phyloP scores from a whole-genome alignment of 2,888 invertebrate species.

The Stenichneumon culpator region DNA sequence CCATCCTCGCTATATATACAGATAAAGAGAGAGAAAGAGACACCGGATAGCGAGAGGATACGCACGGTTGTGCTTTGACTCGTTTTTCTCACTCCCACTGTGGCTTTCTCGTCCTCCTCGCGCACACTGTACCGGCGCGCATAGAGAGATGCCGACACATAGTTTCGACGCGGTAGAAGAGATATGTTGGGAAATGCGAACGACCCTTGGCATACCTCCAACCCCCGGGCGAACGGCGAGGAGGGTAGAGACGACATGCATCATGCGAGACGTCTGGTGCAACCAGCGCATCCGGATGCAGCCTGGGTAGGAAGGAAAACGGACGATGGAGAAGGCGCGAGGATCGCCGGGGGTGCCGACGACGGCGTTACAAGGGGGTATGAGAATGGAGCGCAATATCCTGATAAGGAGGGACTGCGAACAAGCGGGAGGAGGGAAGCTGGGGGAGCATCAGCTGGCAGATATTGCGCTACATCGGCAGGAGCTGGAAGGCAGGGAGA shows the following conservation, averaged over 20 bases:
- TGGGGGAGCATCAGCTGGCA: constrained; percentile 74
- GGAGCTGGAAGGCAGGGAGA: not conserved
- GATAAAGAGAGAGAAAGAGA: constrained; percentile 21
- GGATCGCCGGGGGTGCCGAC: constrained; percentile 25
- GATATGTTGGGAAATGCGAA: constrained; percentile 74
- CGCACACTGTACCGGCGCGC: constrained; percentile 8
- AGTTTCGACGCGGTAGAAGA: constrained; percentile 53
- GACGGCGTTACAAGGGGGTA: not conserved
- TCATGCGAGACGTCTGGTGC: constrained; percentile 80
- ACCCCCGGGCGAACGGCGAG: constrained; percentile 57
- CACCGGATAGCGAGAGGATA: constrained; percentile 29
- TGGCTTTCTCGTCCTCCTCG: constrained; percentile 15
- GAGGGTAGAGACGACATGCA: constrained; percentile 74
- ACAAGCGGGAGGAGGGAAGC: not conserved
- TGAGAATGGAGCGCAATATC: not conserved
- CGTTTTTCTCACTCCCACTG: constrained; percentile 11
- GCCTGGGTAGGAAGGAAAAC: constrained; percentile 43
- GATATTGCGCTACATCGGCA: constrained; percentile 33
- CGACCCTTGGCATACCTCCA: constrained; percentile 79
- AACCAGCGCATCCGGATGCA: constrained; percentile 79
- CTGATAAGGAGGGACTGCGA: not conserved
- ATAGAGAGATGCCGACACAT: constrained; percentile 39
- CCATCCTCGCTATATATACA: not conserved
- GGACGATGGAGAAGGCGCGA: constrained; percentile 44
- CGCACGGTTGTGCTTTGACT: constrained; percentile 40